Evolutionary conservation across 1,140 invertebrate species (phyloP), one percentile per base, ranked within the genome.

Genomic region (Zophobas atratus): DNA sequence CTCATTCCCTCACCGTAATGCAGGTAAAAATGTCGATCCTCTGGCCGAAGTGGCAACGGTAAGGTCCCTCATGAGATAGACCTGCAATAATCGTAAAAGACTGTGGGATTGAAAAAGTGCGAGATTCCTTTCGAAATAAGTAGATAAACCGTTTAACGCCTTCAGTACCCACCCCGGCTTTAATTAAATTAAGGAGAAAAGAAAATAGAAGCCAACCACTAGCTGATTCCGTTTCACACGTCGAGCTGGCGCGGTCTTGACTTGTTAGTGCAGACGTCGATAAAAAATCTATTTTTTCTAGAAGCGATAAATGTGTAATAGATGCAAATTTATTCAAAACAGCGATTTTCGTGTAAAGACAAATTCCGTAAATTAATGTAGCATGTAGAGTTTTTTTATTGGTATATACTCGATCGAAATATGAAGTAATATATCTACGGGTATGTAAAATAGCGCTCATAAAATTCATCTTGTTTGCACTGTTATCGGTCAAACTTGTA

Each of bases 1-100:
- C 79, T 81, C 74, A 67, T 77, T 73, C 77, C 77, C 33, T 75
- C 60, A 39, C 49, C 55, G 56, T 75, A 77, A 60, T 79, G 75
- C 79, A 81, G 79, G 79, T 81, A 81, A 79, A 81, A 81, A 79
- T 74, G 75, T 79, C 73, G 76, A 77, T 77, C 60, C 43, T 63
- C 1, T 3, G 57, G 2, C 57, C 34, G 36, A 67, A 51, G 63
- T 51, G 6, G 43, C 53, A 41, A 46, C 71, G 49, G 35, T 72
- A 49, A 55, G 34, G 55, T 56, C 51, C 41, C 74, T 75, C 38
- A 67, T 41, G 36, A 53, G 70, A n/a, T 51, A 55, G 46, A 72
- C 43, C 33, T 36, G 71, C 49, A 73, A 73, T 73, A 73, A 73
- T 73, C 49, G 71, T 73, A 73, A 73, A 73, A 73, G 38, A 56